Evolutionary conservation across 2,113 vertebrate species (phyloP).

Genomic region (Heterotilapia buettikoferi): DNA sequence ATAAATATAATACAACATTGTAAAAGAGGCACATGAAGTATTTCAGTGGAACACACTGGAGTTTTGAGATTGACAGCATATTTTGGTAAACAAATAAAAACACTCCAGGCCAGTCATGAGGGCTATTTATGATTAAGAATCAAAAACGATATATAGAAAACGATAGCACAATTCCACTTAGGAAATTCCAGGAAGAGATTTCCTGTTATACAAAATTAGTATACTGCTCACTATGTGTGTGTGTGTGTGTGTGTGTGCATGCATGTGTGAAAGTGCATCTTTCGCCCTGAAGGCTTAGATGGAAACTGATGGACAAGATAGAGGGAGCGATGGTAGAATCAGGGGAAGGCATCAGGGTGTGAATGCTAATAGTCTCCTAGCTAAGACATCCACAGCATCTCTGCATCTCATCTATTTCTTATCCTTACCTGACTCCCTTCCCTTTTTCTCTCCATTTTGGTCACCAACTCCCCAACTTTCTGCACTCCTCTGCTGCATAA

Average conservation of each 20-base stretch:
- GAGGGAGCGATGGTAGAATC: constrained; percentile 12
- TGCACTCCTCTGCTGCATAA: neutral
- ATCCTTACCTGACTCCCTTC: constrained; percentile 29
- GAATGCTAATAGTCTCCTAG: constrained; percentile 60
- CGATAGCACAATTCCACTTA: neutral
- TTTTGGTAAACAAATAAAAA: neutral
- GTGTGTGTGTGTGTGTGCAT: neutral
- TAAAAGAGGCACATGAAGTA: neutral
- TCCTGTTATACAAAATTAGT: neutral
- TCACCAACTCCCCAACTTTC: neutral
- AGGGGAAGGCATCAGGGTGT: constrained; percentile 27
- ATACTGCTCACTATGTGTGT: neutral
- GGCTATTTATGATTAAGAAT: neutral
- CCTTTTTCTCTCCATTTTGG: neutral
- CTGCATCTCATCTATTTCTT: constrained; percentile 9
- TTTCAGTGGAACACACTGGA: neutral
- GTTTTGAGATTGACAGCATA: neutral
- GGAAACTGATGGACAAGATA: constrained; percentile 56
- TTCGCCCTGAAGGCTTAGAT: constrained; percentile 20
- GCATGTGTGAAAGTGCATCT: neutral
- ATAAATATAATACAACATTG: neutral
- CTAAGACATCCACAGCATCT: constrained; percentile 34
- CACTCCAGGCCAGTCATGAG: neutral
- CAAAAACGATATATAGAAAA: neutral
- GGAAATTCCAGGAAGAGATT: neutral